Evolutionary conservation across 2,888 invertebrate genomes (phyloP).

Genomic region (Lochmaea capreae): DNA sequence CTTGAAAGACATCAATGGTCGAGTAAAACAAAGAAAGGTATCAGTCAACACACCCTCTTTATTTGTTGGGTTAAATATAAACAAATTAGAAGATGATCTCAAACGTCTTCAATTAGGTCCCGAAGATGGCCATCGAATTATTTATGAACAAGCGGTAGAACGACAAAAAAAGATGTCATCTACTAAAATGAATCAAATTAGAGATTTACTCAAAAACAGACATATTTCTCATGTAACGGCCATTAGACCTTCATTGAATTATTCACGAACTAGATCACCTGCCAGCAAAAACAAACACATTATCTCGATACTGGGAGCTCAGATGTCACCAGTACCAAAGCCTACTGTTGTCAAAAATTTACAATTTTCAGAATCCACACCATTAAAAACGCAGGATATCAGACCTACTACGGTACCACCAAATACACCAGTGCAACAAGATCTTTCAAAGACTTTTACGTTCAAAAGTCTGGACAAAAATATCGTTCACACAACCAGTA

Average conservation of each 20-base stretch:
- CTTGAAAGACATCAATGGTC: slow-evolving; percentile 60
- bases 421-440: slow-evolving; percentile 37
- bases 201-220: slow-evolving; percentile 68
- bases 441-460: slow-evolving; percentile 33
- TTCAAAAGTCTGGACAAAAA: slow-evolving; percentile 37
- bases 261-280: slow-evolving; percentile 54
- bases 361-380: slow-evolving; percentile 55
- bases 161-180: slow-evolving; percentile 63
- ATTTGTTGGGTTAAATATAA: slow-evolving; percentile 63
- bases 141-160: slow-evolving; percentile 59
- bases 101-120: slow-evolving; percentile 69
- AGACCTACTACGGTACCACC: slow-evolving; percentile 37
- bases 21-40: slow-evolving; percentile 63
- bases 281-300: slow-evolving; percentile 44
- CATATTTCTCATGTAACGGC: slow-evolving; percentile 69
- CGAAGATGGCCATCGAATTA: slow-evolving; percentile 63
- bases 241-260: slow-evolving; percentile 64
- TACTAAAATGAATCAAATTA: slow-evolving; percentile 68
- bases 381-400: slow-evolving; percentile 40
- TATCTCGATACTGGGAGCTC: slow-evolving; percentile 46
- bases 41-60: slow-evolving; percentile 63
- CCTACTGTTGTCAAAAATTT: slow-evolving; percentile 42
- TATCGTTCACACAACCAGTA: neutral
- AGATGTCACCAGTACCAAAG: slow-evolving; percentile 49
- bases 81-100: slow-evolving; percentile 62